Base-by-base conservation (phyloP, 2,888 invertebrate genomes). In the Lepidochrysops patricia region DNA sequence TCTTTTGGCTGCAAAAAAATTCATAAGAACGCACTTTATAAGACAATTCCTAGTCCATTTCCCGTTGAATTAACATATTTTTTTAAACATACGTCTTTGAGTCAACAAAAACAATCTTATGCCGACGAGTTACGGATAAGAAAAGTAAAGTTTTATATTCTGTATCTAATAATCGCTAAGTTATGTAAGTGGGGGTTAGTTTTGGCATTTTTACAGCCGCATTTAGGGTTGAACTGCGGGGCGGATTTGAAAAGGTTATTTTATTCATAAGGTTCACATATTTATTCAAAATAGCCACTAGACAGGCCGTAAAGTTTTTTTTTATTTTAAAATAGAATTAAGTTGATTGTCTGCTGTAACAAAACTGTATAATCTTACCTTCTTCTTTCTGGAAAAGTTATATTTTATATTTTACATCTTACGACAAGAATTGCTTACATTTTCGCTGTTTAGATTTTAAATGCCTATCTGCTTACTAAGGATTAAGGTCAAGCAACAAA, bases 41-140 rank as follows among this genome's bases (percentile, higher is more conserved):
- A 84, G 81, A 82, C 82, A 73, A 87, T 87, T 85, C 80, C 79
- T 83, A 86, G 77, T 80, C 86, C 62, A 80, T 77, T 82, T 84
- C 80, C 79, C 75, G 79, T 79, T 75, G 76, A 84, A 78, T 80
- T 82, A 85, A 19, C 54, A 54, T 32, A 54, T 54, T 85, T 85
- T n/a, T 81, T 80, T 84, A 87, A 84, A 83, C 75, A 77, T 76
- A 23, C 56, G 25, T 26, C 23, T 49, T 52, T 12, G 23, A 15
- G 52, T n/a, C 15, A 57, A 57, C 27, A 5, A 25, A 56, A 48
- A 19, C 1, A 12, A 19, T 56, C 62, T 64, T 68, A 66, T 62
- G 19, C 1, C 0, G 4, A 19, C 3, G 9, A 0, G 1, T 59
- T 62, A 66, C 48, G 50, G 56, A 25, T 23, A 6, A n/a, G 12